Conservation (phyloP, 2,888 invertebrate species). For the Sussaba pulchella region DNA sequence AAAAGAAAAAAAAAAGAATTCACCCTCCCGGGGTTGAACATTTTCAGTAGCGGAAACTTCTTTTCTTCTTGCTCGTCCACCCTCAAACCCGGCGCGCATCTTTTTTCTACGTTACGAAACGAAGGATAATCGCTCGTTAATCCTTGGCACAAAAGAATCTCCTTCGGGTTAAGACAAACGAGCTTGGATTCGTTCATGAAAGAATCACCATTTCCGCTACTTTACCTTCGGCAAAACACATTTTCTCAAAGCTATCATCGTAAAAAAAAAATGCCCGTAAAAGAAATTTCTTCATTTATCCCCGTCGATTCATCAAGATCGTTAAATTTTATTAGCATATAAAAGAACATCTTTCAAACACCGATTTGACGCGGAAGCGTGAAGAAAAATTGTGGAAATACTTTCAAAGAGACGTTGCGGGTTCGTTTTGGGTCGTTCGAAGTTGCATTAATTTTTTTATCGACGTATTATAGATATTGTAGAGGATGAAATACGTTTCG, state of each 20-base stretch:
- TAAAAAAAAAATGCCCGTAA: not conserved
- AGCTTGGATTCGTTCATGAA: conserved; percentile 53
- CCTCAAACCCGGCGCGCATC: conserved; percentile 1
- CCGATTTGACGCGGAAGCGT: too few relatives aligned
- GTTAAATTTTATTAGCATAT: conserved; percentile 2
- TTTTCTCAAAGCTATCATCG: not conserved
- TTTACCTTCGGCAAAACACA: conserved; percentile 7
- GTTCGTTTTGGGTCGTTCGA: too few relatives aligned
- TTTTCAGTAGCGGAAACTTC: conserved; percentile 32
- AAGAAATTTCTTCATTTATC: not conserved
- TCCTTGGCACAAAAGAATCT: conserved; percentile 61
- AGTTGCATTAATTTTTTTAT: not conserved
- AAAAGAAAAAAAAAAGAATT: conserved; percentile 45
- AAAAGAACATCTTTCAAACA: too few relatives aligned
- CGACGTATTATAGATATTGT: conserved; percentile 5
- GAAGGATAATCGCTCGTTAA: conserved; percentile 67
- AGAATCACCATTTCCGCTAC: conserved; percentile 38
- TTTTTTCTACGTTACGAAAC: conserved; percentile 45
- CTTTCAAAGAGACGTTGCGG: too few relatives aligned
- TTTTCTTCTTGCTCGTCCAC: conserved; percentile 19
- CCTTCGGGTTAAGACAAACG: conserved; percentile 60
- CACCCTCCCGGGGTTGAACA: conserved; percentile 34
- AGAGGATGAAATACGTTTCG: not conserved
- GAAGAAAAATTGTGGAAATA: too few relatives aligned
- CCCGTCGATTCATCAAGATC: conserved; percentile 2